Evolutionary conservation across 1,140 invertebrate species (phyloP).

Genomic region (Neomicropteryx cornuta): DNA sequence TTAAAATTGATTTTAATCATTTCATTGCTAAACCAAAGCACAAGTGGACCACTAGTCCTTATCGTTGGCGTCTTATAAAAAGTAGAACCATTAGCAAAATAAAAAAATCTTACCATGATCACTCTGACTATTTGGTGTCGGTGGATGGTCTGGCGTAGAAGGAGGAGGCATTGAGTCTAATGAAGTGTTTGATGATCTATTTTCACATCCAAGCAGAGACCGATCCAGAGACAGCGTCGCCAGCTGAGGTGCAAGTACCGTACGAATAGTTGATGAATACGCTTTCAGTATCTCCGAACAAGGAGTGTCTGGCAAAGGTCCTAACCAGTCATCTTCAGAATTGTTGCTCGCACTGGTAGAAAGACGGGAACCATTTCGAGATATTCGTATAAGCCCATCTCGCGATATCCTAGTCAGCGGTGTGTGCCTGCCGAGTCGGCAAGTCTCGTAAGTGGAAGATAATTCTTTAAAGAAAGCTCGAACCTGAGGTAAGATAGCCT

Average conservation of each 20-base stretch:
- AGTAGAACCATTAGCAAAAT: too few relatives aligned
- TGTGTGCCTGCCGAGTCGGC: conserved; percentile 79
- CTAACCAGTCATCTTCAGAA: conserved; percentile 97
- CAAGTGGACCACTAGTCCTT: too few relatives aligned
- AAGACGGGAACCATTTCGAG: conserved; percentile 56
- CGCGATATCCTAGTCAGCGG: conserved; percentile 72
- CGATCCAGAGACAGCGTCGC: conserved; percentile 70
- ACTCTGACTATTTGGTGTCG: conserved; percentile 21
- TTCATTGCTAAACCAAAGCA: too few relatives aligned
- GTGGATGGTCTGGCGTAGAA: conserved; percentile 34
- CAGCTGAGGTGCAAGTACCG: conserved; percentile 72
- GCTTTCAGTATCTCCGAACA: conserved; percentile 71
- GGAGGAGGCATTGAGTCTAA: conserved; percentile 48
- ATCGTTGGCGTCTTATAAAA: too few relatives aligned
- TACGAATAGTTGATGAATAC: conserved; percentile 65
- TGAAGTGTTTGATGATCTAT: conserved; percentile 14
- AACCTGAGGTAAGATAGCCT: conserved; percentile 67
- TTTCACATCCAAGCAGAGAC: conserved; percentile 57
- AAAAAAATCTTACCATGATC: conserved; percentile 26
- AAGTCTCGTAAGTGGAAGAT: conserved; percentile 86
- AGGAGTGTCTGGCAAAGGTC: conserved; percentile 65
- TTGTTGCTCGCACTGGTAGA: conserved; percentile 47
- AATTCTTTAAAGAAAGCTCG: conserved; percentile 87
- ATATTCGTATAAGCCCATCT: conserved; percentile 84
- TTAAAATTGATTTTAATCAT: too few relatives aligned